These are phyloP conservation scores for Temnothorax longispinosus DNA, from an alignment of 1,140 invertebrate genomes.

Conservation along the genomic window DNA sequence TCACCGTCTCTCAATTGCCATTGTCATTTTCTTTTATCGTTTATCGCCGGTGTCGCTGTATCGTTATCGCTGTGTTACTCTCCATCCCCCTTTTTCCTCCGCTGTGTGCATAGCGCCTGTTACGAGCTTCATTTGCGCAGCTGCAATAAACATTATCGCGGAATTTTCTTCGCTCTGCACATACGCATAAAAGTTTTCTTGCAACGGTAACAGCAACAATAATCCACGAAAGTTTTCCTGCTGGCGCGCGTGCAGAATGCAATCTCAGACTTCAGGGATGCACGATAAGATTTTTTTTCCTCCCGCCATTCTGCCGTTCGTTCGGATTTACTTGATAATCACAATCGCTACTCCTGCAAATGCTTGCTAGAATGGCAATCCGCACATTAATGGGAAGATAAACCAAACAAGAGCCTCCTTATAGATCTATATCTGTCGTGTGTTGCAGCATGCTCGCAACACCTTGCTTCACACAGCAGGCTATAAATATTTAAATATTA, in stretches of 20 bases:
- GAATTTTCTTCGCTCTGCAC: not conserved
- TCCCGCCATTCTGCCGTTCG: not conserved
- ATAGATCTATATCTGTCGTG: conserved; percentile 25
- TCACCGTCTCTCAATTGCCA: not conserved
- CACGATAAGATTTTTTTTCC: conserved; percentile 8
- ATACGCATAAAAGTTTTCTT: not conserved
- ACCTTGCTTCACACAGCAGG: conserved; percentile 26
- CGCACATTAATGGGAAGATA: not conserved
- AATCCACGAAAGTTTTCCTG: not conserved
- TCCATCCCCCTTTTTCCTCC: not conserved
- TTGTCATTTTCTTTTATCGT: conserved; percentile 10
- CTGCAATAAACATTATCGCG: conserved; percentile 26
- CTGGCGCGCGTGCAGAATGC: conserved; percentile 9
- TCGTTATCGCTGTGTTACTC: conserved; percentile 11
- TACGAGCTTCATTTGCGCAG: conserved; percentile 41
- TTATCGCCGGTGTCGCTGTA: not conserved
- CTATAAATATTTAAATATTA: not conserved
- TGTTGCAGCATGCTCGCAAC: conserved; percentile 45
- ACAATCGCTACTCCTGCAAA: conserved; percentile 6
- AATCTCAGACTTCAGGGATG: not conserved
- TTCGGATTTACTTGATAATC: not conserved
- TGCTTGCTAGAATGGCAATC: conserved; percentile 10
- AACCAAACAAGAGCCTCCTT: not conserved
- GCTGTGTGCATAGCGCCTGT: conserved; percentile 40
- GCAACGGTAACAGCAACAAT: not conserved